Evolutionary conservation across 1,140 invertebrate genomes (phyloP).

Genomic region (Saccostrea echinata): DNA sequence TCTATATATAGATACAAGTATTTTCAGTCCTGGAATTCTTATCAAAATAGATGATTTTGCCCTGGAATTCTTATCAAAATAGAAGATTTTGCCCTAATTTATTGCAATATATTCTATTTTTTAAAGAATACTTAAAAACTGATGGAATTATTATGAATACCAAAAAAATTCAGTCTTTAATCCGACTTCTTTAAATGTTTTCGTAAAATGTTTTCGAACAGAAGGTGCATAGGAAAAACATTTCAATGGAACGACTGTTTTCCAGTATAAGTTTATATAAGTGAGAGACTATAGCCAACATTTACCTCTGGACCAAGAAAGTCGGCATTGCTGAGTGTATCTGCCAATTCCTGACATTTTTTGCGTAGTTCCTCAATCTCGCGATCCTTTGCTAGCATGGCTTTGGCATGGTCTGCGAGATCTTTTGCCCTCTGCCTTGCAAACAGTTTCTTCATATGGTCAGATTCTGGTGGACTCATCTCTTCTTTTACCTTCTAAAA

Average conservation of each 20-base stretch:
- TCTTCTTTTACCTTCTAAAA: constrained; percentile 66
- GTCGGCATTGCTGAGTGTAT: constrained; percentile 73
- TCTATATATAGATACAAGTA: no score
- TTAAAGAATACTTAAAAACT: no score
- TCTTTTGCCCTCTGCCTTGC: constrained; percentile 78
- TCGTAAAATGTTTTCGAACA: background rate
- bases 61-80: no score
- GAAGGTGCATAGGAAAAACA: background rate
- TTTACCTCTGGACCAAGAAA: constrained; percentile 70
- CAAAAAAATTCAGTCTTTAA: no score
- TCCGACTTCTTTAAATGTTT: no score
- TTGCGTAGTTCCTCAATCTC: constrained; percentile 80
- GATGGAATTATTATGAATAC: no score
- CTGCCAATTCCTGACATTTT: constrained; percentile 78
- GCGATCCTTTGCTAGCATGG: constrained; percentile 76
- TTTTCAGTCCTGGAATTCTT: no score
- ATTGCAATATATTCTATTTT: no score
- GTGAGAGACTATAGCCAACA: background rate
- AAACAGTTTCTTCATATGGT: constrained; percentile 78
- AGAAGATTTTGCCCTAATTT: no score
- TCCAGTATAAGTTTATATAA: no score
- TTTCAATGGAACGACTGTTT: background rate
- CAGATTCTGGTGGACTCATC: constrained; percentile 69
- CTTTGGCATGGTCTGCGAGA: constrained; percentile 76
- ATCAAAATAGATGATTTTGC: no score